Conservation (phyloP, 2,888 invertebrate species). For the Melieria omissa region DNA sequence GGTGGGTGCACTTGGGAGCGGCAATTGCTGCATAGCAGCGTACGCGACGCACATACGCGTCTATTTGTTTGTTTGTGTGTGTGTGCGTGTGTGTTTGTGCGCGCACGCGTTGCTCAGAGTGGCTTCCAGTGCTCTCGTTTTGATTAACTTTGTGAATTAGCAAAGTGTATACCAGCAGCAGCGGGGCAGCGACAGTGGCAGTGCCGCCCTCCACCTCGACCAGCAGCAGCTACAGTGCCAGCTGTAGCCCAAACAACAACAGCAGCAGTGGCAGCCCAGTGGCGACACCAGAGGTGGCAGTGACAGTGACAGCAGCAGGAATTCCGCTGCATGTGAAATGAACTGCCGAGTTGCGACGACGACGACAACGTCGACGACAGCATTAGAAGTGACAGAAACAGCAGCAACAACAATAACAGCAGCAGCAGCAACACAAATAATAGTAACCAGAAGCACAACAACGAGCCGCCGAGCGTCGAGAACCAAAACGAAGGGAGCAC, state of each 20-base stretch:
- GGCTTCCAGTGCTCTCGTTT: slow-evolving; percentile 58
- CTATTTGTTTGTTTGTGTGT: slow-evolving; percentile 10
- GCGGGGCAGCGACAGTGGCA: slow-evolving; percentile 12
- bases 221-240: slow-evolving; percentile 15
- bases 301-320: slow-evolving; percentile 20
- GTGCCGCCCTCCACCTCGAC: background rate
- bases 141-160: slow-evolving; percentile 53
- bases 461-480: too few relatives aligned
- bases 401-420: background rate
- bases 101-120: slow-evolving; percentile 32
- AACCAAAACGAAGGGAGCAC: too few relatives aligned
- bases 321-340: slow-evolving; percentile 30
- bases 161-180: slow-evolving; percentile 18
- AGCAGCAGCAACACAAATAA: slow-evolving; percentile 11
- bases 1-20: slow-evolving; percentile 11
- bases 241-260: slow-evolving; percentile 5
- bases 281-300: background rate
- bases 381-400: slow-evolving; percentile 4
- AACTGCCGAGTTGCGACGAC: slow-evolving; percentile 21
- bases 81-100: slow-evolving; percentile 34
- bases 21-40: background rate
- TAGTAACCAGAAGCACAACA: background rate
- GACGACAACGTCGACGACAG: background rate
- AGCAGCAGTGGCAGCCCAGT: background rate
- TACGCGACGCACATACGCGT: background rate